Conservation (phyloP, 2,888 invertebrate genomes). For the Autographa gamma region DNA sequence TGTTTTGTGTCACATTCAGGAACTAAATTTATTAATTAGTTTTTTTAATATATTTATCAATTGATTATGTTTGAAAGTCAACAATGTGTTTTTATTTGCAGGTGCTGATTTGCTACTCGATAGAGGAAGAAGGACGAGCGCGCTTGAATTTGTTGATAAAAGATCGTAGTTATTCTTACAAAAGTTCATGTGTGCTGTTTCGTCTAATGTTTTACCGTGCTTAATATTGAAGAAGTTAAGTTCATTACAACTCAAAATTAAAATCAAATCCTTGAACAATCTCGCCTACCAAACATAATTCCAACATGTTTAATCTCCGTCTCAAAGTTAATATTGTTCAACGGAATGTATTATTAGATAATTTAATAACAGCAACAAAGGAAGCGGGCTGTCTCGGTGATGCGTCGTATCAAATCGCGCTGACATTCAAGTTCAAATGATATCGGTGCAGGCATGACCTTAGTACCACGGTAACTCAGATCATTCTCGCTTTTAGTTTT, state of each 20-base stretch:
- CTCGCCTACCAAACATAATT: slow-evolving; percentile 9
- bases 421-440: slow-evolving; percentile 84
- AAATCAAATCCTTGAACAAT: slow-evolving; percentile 17
- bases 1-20: too few species aligned
- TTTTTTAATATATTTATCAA: too few species aligned
- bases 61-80: too few species aligned
- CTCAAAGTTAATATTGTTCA: slow-evolving; percentile 48
- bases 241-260: neutral
- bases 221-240: too few species aligned
- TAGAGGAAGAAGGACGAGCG: too few species aligned
- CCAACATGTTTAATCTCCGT: slow-evolving; percentile 11
- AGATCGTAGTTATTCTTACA: too few species aligned
- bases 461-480: slow-evolving; percentile 46
- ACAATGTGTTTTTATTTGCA: too few species aligned
- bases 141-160: too few species aligned
- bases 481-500: slow-evolving; percentile 34
- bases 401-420: slow-evolving; percentile 85
- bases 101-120: too few species aligned
- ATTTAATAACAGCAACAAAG: slow-evolving; percentile 83
- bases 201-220: too few species aligned
- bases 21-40: too few species aligned
- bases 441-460: slow-evolving; percentile 73
- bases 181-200: too few species aligned
- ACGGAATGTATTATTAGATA: slow-evolving; percentile 74
- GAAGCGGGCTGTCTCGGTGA: slow-evolving; percentile 83